These are phyloP conservation scores for Aix galericulata DNA, from an alignment of 2,113 vertebrate species.

Conservation along the genomic window DNA sequence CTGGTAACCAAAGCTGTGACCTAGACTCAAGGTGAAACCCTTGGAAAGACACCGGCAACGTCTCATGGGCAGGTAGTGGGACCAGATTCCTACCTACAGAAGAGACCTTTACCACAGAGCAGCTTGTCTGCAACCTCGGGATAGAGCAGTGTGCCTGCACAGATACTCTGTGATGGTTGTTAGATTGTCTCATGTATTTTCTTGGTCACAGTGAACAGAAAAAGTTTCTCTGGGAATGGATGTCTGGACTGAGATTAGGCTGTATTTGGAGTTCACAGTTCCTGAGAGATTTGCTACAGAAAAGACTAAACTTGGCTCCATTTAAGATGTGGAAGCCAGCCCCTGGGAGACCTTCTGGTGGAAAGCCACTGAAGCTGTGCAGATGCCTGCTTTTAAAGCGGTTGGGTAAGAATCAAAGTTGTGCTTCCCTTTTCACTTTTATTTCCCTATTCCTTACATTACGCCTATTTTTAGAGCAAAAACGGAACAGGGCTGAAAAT, in stretches of 20 bases:
- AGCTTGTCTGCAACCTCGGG: not conserved
- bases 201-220: not conserved
- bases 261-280: not conserved
- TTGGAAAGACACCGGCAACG: not conserved
- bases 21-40: not conserved
- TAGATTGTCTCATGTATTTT: not conserved
- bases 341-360: not conserved
- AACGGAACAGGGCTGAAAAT: not conserved
- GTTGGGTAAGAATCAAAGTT: not conserved
- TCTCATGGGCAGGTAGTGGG: not conserved
- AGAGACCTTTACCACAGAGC: not conserved
- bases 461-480: not conserved
- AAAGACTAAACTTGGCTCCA: not conserved
- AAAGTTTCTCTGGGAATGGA: not conserved
- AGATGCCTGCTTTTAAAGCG: not conserved
- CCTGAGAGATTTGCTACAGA: not conserved
- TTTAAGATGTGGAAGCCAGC: not conserved
- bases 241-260: not conserved
- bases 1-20: not conserved
- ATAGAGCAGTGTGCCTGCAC: not conserved
- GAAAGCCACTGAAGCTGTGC: not conserved
- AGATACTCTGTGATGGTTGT: not conserved
- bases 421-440: conserved; percentile 41
- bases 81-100: not conserved
- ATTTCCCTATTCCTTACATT: conserved; percentile 5